Conservation (phyloP, 2,113 vertebrate species). For the Stegostoma tigrinum region DNA sequence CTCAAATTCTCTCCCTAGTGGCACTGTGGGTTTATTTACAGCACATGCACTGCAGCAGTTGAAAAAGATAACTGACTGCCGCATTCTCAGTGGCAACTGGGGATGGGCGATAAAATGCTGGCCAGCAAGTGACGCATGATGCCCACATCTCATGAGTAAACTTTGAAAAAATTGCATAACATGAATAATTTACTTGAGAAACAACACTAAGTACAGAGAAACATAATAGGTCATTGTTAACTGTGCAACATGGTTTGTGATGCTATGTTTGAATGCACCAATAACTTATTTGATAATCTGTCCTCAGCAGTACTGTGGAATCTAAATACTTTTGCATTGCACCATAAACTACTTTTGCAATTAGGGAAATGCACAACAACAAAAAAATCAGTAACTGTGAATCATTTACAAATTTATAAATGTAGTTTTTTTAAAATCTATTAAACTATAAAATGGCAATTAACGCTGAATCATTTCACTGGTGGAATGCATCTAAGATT, state of each 20-base stretch:
- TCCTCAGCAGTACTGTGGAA: neutral
- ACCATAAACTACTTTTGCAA: neutral
- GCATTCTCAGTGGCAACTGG: too few species aligned
- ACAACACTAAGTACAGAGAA: neutral
- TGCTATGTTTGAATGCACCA: neutral
- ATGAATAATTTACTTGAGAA: neutral
- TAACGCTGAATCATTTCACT: neutral
- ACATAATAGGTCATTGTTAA: neutral
- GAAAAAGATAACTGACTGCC: too few species aligned
- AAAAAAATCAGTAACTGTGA: neutral
- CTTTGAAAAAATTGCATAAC: neutral
- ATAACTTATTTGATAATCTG: neutral
- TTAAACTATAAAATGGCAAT: neutral
- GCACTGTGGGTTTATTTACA: too few species aligned
- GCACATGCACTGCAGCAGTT: too few species aligned
- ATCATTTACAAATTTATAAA: neutral
- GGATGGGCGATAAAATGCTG: too few species aligned
- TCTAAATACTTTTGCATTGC: too few species aligned
- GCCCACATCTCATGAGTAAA: too few species aligned
- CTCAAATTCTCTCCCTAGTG: too few species aligned
- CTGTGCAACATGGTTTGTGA: neutral
- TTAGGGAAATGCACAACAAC: neutral
- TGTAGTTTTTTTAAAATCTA: neutral
- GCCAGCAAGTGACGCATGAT: too few species aligned
- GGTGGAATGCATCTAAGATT: neutral